Evolutionary conservation across 2,888 invertebrate genomes (phyloP).

Genomic region (Chorisops tibialis): DNA sequence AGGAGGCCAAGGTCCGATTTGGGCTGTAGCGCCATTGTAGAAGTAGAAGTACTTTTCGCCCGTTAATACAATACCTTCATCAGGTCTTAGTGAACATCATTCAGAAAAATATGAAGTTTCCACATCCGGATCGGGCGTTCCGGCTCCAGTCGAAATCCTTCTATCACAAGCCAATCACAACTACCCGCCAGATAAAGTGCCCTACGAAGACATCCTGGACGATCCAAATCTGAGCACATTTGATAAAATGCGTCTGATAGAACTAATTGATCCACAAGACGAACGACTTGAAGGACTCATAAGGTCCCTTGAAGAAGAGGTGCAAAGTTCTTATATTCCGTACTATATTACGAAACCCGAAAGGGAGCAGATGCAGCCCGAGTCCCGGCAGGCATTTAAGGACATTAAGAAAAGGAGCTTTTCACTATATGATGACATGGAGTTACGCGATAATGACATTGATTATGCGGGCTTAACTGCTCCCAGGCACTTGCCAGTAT

Average conservation of each 20-base stretch:
- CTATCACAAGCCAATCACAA: conserved; percentile 20
- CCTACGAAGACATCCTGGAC: conserved; percentile 28
- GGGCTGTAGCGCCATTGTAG: too few species aligned
- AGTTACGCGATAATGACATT: conserved; percentile 32
- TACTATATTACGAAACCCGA: conserved; percentile 12
- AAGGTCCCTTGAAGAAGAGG: conserved; percentile 29
- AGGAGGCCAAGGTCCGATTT: too few species aligned
- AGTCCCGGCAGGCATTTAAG: background rate
- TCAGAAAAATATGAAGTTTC: too few species aligned
- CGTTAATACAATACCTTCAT: too few species aligned
- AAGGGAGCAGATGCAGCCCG: background rate
- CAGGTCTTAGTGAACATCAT: too few species aligned
- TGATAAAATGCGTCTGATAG: conserved; percentile 35
- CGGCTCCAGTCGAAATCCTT: background rate
- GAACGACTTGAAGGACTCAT: conserved; percentile 17
- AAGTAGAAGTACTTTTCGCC: too few species aligned
- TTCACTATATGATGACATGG: conserved; percentile 36
- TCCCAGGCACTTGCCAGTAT: conserved; percentile 1
- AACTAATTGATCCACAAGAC: conserved; percentile 29
- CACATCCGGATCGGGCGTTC: background rate
- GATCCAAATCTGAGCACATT: conserved; percentile 34
- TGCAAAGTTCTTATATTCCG: conserved; percentile 26
- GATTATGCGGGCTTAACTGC: conserved; percentile 30
- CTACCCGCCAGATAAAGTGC: conserved; percentile 28
- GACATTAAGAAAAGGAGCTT: conserved; percentile 30